Evolutionary conservation across 2,113 vertebrate species (phyloP), one percentile per base, ranked within the genome.

Genomic region (Apistogramma diplotaenia): DNA sequence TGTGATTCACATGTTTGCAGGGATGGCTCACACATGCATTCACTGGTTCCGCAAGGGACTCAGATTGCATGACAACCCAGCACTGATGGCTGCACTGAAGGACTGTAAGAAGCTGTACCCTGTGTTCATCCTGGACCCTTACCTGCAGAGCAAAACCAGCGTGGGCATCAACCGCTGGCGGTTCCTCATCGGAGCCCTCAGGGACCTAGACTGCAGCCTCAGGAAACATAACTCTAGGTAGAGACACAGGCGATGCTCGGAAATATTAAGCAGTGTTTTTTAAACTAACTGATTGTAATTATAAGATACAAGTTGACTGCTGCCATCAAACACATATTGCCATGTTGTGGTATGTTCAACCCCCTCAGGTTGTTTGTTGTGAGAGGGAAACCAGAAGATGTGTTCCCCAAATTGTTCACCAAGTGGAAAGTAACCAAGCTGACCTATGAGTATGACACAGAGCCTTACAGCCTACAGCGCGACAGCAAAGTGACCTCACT

Each of bases 41-140:
- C 95, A 95, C 87, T 95, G 95, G 94, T 96, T 96, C 85, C 87
- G 89, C 9, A 96, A 96, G 76, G 95, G 94, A 4, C 94, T 96
- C 29, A 75, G 93, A 27, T 79, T 96, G 23, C 95, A 96, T 6
- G 92, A 96, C 73, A 96, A 96, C 86, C 92, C 92, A 1, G 90
- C 93, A 0, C 85, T 95, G 49, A 81, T 94, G 72, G 84, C 91
- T 1, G 93, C 95, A 0, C 51, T 95, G 29, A 82, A 67, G 4
- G 58, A 94, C 33, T 94, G 95, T 62, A 58, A 10, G 40, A 54
- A 90, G 78, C 86, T 96, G 18, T 93, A 94, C 60, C 96, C 94
- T 0, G 77, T 95, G 43, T 95, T 96, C 79, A 89, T 95, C 78
- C 85, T 96, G 57, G 71, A 95, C 58, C 92, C 93, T n/a, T 31